Evolutionary conservation across 2,113 vertebrate species (phyloP).

Genomic region (Chloropsis cyanopogon): DNA sequence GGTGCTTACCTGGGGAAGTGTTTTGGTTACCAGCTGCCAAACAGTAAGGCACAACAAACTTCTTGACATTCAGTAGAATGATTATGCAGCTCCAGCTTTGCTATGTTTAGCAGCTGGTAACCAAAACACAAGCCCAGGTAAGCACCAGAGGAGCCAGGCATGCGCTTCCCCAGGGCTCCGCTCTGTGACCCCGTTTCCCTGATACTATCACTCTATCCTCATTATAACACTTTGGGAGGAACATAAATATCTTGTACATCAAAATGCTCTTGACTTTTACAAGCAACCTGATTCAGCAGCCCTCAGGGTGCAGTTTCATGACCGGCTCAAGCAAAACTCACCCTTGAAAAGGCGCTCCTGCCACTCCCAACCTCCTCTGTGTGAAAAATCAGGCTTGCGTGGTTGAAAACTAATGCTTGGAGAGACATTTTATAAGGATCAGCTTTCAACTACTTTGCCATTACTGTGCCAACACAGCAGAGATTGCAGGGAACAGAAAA

Average conservation of each 20-base stretch:
- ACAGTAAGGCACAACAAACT: conserved; percentile 11
- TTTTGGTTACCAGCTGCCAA: too few relatives aligned
- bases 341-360: background rate
- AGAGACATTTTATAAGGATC: background rate
- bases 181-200: background rate
- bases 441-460: background rate
- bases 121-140: background rate
- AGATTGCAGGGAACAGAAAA: background rate
- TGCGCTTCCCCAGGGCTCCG: background rate
- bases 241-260: background rate
- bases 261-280: conserved; percentile 18
- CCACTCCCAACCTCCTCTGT: background rate
- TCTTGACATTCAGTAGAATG: conserved; percentile 16
- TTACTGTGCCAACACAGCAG: background rate
- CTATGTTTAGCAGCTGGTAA: background rate
- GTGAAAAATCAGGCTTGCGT: background rate
- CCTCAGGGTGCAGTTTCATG: background rate
- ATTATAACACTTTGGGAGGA: background rate
- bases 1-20: too few relatives aligned
- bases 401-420: background rate
- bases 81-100: background rate
- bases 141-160: background rate
- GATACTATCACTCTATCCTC: background rate
- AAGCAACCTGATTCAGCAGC: background rate
- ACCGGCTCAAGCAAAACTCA: background rate